phyloP scores from a whole-genome alignment of 2,113 vertebrate species.

The Pedionomus torquatus region DNA sequence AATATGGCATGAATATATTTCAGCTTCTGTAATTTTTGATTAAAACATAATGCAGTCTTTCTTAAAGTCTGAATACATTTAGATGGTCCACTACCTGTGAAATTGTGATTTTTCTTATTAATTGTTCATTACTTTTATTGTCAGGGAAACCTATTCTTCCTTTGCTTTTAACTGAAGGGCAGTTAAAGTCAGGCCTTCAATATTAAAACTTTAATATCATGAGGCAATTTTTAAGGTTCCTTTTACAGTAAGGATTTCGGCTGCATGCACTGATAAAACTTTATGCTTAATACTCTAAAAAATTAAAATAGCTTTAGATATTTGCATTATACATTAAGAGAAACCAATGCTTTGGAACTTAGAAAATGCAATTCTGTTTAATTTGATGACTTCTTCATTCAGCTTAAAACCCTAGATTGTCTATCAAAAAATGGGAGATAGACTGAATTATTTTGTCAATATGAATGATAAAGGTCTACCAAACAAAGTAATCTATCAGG shows the following conservation, averaged over 20 bases:
- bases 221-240: not conserved
- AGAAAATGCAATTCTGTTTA: not conserved
- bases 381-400: not conserved
- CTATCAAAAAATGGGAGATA: not conserved
- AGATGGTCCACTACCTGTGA: constrained; percentile 55
- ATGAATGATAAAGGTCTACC: not conserved
- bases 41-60: constrained; percentile 67
- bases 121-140: constrained; percentile 63
- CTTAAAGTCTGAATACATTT: constrained; percentile 51
- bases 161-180: constrained; percentile 28
- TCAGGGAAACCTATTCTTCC: constrained; percentile 35
- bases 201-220: not conserved
- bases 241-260: not conserved
- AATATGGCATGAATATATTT: constrained; percentile 57
- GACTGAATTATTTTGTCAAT: not conserved
- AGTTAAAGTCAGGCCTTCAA: not conserved
- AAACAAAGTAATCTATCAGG: not conserved
- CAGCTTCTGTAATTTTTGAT: constrained; percentile 72
- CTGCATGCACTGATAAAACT: not conserved
- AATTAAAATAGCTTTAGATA: not conserved
- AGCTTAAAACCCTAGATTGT: not conserved
- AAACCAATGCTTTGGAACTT: not conserved
- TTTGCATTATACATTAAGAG: not conserved
- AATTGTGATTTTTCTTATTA: constrained; percentile 69
- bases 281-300: not conserved